Percentiles rank a stretch among this genome's conserved stretches.
Evolutionary conservation across 2,888 invertebrate species (phyloP).

Genomic region (Lasioglossum vierecki): DNA sequence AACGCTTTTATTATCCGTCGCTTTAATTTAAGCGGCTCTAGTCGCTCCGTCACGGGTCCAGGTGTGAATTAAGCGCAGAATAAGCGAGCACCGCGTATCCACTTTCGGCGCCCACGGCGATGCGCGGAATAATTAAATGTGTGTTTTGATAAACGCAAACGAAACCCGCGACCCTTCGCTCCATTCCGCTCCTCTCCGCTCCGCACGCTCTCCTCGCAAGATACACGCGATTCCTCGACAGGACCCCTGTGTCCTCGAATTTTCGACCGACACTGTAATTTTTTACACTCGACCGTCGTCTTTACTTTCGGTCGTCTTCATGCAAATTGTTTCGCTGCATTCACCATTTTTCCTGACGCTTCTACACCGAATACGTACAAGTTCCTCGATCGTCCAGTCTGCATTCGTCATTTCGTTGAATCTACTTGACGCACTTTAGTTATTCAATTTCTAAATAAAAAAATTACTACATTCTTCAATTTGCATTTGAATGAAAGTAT

Average conservation of each 20-base stretch:
- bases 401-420: background rate
- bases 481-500: background rate
- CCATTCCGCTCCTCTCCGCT: background rate
- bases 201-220: slow-evolving; percentile 22
- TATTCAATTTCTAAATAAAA: background rate
- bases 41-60: slow-evolving; percentile 80
- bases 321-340: slow-evolving; percentile 13
- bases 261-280: slow-evolving; percentile 33
- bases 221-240: slow-evolving; percentile 40
- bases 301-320: background rate
- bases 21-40: slow-evolving; percentile 83
- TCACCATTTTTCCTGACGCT: background rate
- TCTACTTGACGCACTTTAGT: background rate
- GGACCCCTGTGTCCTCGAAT: slow-evolving; percentile 13
- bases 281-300: background rate
- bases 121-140: slow-evolving; percentile 81
- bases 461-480: background rate
- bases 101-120: slow-evolving; percentile 69
- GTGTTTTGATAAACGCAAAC: slow-evolving; percentile 79
- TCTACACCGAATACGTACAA: background rate
- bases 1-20: slow-evolving; percentile 82
- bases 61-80: slow-evolving; percentile 81
- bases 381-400: background rate
- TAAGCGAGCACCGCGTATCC: slow-evolving; percentile 71
- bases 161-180: slow-evolving; percentile 36